A percentile compares a stretch with the other conserved stretches of the same genome.
These are phyloP conservation scores for Calyptommatus sinebrachiatus DNA, from an alignment of 2,113 vertebrate species.

Conservation along the genomic window DNA sequence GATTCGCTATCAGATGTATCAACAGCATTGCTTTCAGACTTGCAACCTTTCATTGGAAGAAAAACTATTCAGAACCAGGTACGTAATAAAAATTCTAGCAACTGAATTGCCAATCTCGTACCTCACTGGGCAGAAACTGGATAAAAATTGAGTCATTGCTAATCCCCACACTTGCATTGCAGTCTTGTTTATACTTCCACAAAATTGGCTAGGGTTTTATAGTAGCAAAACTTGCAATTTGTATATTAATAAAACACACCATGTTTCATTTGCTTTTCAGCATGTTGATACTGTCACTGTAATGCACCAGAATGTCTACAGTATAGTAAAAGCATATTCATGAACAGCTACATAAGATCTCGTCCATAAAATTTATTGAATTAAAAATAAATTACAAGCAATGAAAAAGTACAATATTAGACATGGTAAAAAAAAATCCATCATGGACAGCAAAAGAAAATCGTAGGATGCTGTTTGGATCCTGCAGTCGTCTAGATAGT, in stretches of 20 bases:
- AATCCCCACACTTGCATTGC: too few species aligned
- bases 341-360: background rate
- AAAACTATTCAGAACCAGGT: conserved; percentile 40
- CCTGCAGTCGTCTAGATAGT: too few species aligned
- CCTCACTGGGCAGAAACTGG: background rate
- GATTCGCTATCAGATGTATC: conserved; percentile 59
- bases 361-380: too few species aligned
- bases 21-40: conserved; percentile 56
- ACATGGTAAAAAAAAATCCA: too few species aligned
- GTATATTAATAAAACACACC: too few species aligned
- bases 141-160: background rate
- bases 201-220: background rate
- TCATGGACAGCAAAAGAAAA: too few species aligned
- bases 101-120: background rate
- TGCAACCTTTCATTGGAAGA: conserved; percentile 54
- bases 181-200: too few species aligned
- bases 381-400: too few species aligned
- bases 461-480: too few species aligned
- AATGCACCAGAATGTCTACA: too few species aligned
- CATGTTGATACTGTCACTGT: background rate
- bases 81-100: background rate
- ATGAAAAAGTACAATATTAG: too few species aligned
- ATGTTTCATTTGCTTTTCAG: background rate
- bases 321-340: background rate
- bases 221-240: too few species aligned